Conservation (phyloP, 2,797 vertebrate genomes). For the Erithacus rubecula region DNA sequence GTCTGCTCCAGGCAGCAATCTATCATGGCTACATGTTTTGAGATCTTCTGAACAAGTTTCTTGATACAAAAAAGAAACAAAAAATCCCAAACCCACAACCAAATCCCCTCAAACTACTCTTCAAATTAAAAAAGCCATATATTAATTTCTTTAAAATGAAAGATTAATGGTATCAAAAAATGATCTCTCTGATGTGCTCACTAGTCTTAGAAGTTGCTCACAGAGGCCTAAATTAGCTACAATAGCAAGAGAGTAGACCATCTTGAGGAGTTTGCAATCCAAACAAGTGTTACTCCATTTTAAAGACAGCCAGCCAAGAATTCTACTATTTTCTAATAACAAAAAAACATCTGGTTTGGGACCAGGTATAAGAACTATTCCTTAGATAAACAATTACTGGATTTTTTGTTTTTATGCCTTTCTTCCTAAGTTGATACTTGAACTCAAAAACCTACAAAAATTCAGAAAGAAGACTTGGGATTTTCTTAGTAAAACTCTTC, state of each 20-base stretch:
- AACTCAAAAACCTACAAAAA: not conserved
- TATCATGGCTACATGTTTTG: not conserved
- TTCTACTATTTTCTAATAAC: not conserved
- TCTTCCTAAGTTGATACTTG: not conserved
- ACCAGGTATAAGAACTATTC: not conserved
- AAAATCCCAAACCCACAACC: rapidly evolving
- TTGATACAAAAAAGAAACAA: not conserved
- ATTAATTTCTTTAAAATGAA: not conserved
- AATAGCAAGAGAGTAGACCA: not conserved
- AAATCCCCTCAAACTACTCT: not conserved
- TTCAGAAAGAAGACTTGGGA: not conserved
- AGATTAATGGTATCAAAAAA: not conserved
- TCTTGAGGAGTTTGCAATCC: not conserved
- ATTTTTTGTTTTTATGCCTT: not conserved
- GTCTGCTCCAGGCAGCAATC: not conserved
- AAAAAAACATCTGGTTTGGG: not conserved
- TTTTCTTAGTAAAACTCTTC: not conserved
- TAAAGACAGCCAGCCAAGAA: not conserved
- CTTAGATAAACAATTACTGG: not conserved
- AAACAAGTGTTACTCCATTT: not conserved
- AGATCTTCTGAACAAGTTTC: not conserved
- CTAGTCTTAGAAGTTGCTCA: not conserved
- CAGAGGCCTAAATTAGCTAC: not conserved
- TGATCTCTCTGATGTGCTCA: not conserved
- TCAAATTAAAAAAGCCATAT: not conserved